Evolutionary conservation across 2,888 invertebrate species (phyloP).

Genomic region (Watsonalla binaria): DNA sequence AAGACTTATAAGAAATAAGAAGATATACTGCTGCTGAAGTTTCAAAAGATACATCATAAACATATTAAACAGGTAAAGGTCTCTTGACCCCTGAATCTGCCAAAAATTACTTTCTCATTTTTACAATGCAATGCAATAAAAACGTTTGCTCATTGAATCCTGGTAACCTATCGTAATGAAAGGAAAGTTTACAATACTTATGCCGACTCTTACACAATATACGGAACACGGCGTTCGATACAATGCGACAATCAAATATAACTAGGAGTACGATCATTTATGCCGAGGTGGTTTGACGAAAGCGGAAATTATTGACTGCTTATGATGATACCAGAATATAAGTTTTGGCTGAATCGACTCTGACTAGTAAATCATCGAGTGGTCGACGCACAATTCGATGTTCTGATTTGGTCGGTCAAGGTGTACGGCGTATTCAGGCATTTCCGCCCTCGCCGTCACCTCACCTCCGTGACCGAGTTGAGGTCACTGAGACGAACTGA

Average conservation of each 20-base stretch:
- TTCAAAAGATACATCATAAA: no score
- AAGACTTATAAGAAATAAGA: neutral
- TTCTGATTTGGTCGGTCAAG: constrained; percentile 29
- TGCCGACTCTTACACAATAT: neutral
- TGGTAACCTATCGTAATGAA: neutral
- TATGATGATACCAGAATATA: no score
- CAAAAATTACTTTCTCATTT: neutral
- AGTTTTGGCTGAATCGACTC: neutral
- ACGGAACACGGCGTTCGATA: neutral
- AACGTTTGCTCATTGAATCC: neutral
- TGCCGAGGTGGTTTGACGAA: neutral
- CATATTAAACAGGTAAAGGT: no score
- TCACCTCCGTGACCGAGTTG: constrained; percentile 35
- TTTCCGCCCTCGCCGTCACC: constrained; percentile 43
- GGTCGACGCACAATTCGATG: constrained; percentile 6
- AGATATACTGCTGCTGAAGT: no score
- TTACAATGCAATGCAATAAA: no score
- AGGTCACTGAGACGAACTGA: constrained; percentile 17
- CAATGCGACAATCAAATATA: neutral
- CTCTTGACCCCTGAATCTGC: neutral
- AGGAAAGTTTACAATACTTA: neutral
- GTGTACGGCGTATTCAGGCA: constrained; percentile 43
- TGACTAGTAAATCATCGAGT: no score
- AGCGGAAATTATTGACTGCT: neutral
- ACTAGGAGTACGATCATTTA: neutral